Percentiles rank a stretch among this genome's conserved stretches.
Conservation (phyloP, 2,797 vertebrate species). For the Molossus alvarezi region DNA sequence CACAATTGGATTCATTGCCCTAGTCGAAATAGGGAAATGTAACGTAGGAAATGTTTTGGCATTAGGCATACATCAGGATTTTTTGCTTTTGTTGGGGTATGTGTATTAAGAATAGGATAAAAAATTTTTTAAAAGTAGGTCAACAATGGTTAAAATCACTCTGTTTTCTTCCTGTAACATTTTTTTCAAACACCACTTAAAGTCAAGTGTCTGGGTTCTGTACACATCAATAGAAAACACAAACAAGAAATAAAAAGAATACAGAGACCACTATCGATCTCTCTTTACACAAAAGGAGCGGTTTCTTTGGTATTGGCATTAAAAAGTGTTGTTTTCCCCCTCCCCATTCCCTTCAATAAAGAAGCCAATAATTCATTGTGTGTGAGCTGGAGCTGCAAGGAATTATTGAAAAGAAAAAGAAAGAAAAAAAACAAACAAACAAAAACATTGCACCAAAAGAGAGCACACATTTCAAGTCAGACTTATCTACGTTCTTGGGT, state of each 20-base stretch:
- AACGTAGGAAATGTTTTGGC: conserved; percentile 28
- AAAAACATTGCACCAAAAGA: conserved; percentile 55
- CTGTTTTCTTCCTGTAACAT: neutral
- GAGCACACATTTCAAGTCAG: conserved; percentile 70
- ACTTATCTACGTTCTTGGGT: conserved; percentile 63
- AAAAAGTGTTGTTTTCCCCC: conserved; percentile 42
- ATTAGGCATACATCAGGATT: neutral
- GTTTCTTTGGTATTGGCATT: conserved; percentile 78
- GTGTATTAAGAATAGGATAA: conserved; percentile 2
- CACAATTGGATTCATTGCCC: neutral
- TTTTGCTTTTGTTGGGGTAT: conserved; percentile 32
- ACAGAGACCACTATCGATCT: conserved; percentile 72
- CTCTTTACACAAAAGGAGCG: conserved; percentile 74
- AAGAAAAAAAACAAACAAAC: neutral
- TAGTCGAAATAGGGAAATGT: conserved; percentile 56
- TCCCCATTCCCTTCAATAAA: conserved; percentile 67
- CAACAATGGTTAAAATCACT: conserved; percentile 65
- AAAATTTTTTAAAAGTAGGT: conserved; percentile 48
- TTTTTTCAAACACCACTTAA: conserved; percentile 67
- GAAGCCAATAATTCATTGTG: conserved; percentile 79
- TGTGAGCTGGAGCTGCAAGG: conserved; percentile 67
- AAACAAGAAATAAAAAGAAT: conserved; percentile 79
- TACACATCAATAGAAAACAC: conserved; percentile 77
- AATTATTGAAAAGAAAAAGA: conserved; percentile 75
- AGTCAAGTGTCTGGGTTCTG: conserved; percentile 76